A percentile compares a stretch with the other conserved stretches of the same genome.
Conservation (phyloP, 2,888 invertebrate species). For the Sarcophaga carnaria region DNA sequence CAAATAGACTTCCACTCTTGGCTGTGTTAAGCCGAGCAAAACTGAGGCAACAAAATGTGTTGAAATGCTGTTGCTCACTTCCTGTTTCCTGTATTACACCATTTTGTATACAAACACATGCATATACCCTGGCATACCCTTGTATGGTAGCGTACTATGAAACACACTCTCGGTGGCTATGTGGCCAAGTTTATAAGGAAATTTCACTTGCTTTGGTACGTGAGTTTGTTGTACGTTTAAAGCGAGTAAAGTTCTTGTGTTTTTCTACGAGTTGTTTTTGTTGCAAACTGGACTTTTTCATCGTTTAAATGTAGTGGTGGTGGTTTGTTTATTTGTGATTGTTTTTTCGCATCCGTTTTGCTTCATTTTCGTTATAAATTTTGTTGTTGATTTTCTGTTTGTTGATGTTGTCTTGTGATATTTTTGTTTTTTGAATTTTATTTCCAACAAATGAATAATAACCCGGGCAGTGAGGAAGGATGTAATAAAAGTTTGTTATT, state of each 20-base stretch:
- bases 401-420: background rate
- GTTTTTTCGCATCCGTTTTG: background rate
- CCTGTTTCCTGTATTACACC: conserved; percentile 65
- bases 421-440: background rate
- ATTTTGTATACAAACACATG: conserved; percentile 24
- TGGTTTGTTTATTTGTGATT: background rate
- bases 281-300: conserved; percentile 40
- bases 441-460: background rate
- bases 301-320: conserved; percentile 28
- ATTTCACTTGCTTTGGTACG: conserved; percentile 26
- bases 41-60: conserved; percentile 41
- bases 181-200: background rate
- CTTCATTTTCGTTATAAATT: background rate
- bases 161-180: background rate
- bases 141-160: background rate
- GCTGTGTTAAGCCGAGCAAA: background rate
- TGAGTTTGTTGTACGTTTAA: conserved; percentile 25
- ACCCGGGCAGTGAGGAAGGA: background rate
- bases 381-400: background rate
- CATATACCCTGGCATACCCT: background rate
- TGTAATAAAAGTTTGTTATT: background rate
- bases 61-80: conserved; percentile 67
- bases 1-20: background rate
- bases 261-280: conserved; percentile 10
- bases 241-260: conserved; percentile 4